Percentiles rank a stretch among this genome's conserved stretches.
phyloP scores from a whole-genome alignment of 2,888 invertebrate species.

The Athalia circularis region DNA sequence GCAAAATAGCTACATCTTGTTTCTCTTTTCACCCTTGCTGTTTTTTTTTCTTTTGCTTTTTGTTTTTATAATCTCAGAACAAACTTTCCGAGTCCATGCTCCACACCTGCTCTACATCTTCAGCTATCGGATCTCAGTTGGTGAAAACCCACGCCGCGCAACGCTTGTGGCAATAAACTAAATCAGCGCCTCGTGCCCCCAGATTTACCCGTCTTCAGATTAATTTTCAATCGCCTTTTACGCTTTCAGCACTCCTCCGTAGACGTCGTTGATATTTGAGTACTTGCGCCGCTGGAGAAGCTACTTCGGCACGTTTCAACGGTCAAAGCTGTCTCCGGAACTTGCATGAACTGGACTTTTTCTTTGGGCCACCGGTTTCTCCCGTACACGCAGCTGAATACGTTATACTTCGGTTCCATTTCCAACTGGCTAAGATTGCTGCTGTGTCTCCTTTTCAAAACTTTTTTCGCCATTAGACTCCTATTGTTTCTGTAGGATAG shows the following conservation, averaged over 20 bases:
- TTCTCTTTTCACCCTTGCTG: no score
- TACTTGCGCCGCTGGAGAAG: constrained; percentile 80
- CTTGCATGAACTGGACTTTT: constrained; percentile 76
- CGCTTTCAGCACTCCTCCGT: constrained; percentile 74
- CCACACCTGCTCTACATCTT: no score
- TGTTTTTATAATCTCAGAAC: no score
- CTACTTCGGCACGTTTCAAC: constrained; percentile 79
- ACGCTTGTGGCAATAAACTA: not conserved
- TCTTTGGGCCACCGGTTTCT: constrained; percentile 69
- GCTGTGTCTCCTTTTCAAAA: constrained; percentile 68
- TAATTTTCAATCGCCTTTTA: not conserved
- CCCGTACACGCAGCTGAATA: constrained; percentile 71
- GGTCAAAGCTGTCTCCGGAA: constrained; percentile 77
- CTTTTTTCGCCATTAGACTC: constrained; percentile 74
- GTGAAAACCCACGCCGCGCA: no score
- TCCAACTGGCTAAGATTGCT: constrained; percentile 61
- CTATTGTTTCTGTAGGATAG: constrained; percentile 71
- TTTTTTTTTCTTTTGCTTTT: no score
- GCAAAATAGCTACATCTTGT: no score
- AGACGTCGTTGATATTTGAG: constrained; percentile 79
- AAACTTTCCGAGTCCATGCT: no score
- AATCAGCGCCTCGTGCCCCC: not conserved
- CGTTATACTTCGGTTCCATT: constrained; percentile 67
- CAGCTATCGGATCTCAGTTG: no score
- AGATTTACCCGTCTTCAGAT: not conserved